Conservation (phyloP, 2,888 invertebrate species). For the Eueremaeus valkanovi region DNA sequence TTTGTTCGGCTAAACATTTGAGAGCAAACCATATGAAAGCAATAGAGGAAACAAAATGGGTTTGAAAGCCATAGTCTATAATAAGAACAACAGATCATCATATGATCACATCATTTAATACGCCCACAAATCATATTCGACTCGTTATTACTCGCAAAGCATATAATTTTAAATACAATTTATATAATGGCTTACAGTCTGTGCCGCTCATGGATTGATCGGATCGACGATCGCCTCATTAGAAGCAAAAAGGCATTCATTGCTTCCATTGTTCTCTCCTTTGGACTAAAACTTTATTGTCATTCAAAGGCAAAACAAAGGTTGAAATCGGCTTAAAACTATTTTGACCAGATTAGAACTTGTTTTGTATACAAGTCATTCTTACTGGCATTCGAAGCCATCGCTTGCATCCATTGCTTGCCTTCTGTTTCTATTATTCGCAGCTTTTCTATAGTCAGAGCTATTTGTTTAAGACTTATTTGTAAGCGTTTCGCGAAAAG, state of each 20-base stretch:
- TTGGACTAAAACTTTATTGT: constrained; percentile 6
- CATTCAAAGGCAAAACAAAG: constrained; percentile 14
- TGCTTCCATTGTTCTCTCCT: no score
- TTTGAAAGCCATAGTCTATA: constrained; percentile 21
- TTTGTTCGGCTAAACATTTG: background rate
- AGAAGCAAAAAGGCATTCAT: constrained; percentile 18
- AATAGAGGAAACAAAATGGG: background rate
- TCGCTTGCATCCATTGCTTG: background rate
- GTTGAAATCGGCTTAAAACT: constrained; percentile 23
- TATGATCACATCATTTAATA: constrained; percentile 3
- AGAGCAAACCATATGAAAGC: constrained; percentile 8
- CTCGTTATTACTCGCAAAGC: background rate
- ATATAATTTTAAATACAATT: constrained; percentile 22
- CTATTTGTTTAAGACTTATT: constrained; percentile 35
- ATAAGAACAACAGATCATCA: constrained; percentile 2
- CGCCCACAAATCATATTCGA: constrained; percentile 16
- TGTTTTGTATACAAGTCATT: constrained; percentile 22
- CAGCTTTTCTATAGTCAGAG: background rate
- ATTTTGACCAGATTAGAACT: constrained; percentile 17
- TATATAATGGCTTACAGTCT: constrained; percentile 3
- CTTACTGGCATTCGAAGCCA: background rate
- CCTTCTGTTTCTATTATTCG: background rate
- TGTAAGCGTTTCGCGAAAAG: constrained; percentile 21
- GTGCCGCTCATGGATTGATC: background rate
- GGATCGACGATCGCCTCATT: constrained; percentile 19